Evolutionary conservation across 2,888 invertebrate species (phyloP), one percentile per base, ranked within the genome.

Genomic region (Synergus umbraculus): DNA sequence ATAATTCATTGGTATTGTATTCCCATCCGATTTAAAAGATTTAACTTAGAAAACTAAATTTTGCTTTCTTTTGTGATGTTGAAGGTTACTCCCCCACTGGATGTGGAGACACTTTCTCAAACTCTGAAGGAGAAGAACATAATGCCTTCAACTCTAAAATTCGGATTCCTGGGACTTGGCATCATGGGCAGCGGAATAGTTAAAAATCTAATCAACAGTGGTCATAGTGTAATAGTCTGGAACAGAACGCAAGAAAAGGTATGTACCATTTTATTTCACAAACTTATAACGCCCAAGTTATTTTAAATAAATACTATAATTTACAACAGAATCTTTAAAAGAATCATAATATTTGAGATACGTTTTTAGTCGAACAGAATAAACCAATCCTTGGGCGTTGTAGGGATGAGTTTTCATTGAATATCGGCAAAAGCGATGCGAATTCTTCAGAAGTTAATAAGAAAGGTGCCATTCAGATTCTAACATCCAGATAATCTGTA

Each of bases 131-230:
- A 96, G 88, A 97, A 97, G 92, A 96, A 97, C 86, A 97, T 98
- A 85, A 95, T 95, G 82, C 96, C 98, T 0, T 97, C 98, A 37
- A 94, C 94, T 84, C 94, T 97, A 92, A 96, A 96, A 90, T 98
- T 99, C 91, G 99, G 99, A 44, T 98, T 99, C 93, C 95, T 99
- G 44, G 99, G 99, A 0, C 94, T 99, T 49, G 98, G 98, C 79
- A 97, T 97, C 90, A 98, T 99, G 97, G 98, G 98, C 76, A 95
- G 96, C 81, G 98, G 98, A 43, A 97, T 99, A 90, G 98, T 98
- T 22, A 98, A 98, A 94, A 98, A 98, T 92, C 94, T 99, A 78
- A 95, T 98, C 88, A 96, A 97, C 92, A 97, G 98, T 5, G 98
- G 98, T 0, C 98, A 99, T 91, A 96, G 96, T 90, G 97, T 99